Conservation (phyloP, 2,888 invertebrate genomes). For the Drosophila seclusa region DNA sequence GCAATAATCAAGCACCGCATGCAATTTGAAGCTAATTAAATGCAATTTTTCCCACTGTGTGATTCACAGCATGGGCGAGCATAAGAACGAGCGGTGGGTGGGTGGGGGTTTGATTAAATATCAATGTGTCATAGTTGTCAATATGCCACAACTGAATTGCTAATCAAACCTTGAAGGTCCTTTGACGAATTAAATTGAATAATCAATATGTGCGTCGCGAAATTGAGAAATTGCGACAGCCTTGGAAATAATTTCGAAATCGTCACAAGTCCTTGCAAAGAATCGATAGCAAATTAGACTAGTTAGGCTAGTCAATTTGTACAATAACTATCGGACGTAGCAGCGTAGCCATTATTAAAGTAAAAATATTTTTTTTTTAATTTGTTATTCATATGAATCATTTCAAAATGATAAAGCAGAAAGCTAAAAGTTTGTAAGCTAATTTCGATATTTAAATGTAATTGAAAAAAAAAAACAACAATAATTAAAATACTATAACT, state of each 20-base stretch:
- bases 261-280: background rate
- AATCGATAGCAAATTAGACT: background rate
- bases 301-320: background rate
- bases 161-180: background rate
- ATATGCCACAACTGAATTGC: background rate
- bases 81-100: background rate
- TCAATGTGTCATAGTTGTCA: slow-evolving; percentile 33
- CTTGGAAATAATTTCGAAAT: background rate
- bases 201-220: slow-evolving; percentile 4
- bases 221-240: background rate
- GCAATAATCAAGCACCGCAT: background rate
- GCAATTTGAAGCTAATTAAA: slow-evolving; percentile 28
- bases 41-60: slow-evolving; percentile 11
- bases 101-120: background rate
- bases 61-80: background rate
- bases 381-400: background rate
- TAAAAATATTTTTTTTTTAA: background rate
- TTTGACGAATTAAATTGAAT: background rate
- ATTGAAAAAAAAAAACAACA: background rate
- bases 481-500: background rate
- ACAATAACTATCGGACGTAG: slow-evolving; percentile 12
- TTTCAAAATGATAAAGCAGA: background rate
- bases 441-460: background rate
- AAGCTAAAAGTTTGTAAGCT: background rate
- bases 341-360: background rate